Evolutionary conservation across 2,888 invertebrate genomes (phyloP), one percentile per base, ranked within the genome.

Genomic region (Eutolmus rufibarbis): DNA sequence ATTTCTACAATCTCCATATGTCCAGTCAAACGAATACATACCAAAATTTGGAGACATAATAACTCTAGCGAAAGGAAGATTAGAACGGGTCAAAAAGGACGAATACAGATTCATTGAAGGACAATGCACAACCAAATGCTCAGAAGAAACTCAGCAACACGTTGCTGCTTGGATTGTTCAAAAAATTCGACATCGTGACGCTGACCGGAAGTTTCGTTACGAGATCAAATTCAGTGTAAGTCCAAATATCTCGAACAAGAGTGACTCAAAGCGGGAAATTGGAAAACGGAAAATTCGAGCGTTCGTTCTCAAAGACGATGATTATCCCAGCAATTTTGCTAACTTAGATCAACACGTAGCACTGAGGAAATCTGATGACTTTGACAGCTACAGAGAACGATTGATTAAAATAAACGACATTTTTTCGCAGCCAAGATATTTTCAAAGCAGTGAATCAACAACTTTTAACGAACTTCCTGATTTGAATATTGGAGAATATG

Each of bases 151-250:
- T 5, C 91, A 92, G 79, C 91, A 92, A 87, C 93, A 95, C 5
- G 93, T 94, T 90, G 95, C 96, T 0, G 91, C 95, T 87, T 96
- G 96, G 96, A 94, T 95, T 0, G 95, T 96, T 4, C 95, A 95
- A 91, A 94, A 95, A 85, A 94, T 95, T 85, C 92, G 95, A 74
- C 96, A 96, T 91, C 93, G 94, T 87, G 94, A 95, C 89, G 91
- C 91, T 0, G 90, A 92, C 88, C 91, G 93, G 90, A 92, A 93
- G 89, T 93, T 92, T 92, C 94, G 93, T 89, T 96, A 95, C 90
- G 96, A 96, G 91, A 92, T 96, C 89, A 95, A 95, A 90, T 95
- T 95, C 90, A 95, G 95, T 4, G 94, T 96, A 8, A 94, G 95
- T 86, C 94, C 94, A 2, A 92, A 94, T n/a, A 93, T 92, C 19